Conservation (phyloP, 2,888 invertebrate species). For the Athalia rosae region DNA sequence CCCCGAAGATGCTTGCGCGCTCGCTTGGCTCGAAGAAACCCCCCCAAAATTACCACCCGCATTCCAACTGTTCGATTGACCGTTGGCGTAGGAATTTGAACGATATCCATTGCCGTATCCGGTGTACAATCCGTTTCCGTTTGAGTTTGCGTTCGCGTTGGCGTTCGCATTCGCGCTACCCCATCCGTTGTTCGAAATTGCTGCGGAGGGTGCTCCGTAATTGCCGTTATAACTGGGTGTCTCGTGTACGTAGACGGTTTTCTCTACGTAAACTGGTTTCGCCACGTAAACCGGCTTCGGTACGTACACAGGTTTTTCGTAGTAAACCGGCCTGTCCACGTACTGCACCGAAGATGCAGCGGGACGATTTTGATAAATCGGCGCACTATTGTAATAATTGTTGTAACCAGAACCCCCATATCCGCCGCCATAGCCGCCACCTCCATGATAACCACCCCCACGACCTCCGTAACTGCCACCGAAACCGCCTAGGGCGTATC, state of each 20-base stretch:
- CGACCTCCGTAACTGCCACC: constrained; percentile 44
- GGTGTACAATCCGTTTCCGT: not conserved
- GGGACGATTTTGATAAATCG: constrained; percentile 47
- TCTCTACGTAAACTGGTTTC: constrained; percentile 46
- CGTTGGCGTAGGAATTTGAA: constrained; percentile 47
- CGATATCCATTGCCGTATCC: constrained; percentile 11
- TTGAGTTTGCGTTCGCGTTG: not conserved
- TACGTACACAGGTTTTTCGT: constrained; percentile 46
- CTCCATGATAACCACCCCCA: not conserved
- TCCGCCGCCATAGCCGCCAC: constrained; percentile 31
- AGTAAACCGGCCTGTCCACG: constrained; percentile 46
- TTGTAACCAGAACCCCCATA: constrained; percentile 26
- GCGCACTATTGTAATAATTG: not conserved
- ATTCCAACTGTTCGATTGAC: constrained; percentile 49
- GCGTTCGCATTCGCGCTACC: not conserved
- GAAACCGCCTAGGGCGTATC: constrained; percentile 11
- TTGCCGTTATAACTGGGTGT: constrained; percentile 22
- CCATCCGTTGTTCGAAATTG: constrained; percentile 12
- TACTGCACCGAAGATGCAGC: constrained; percentile 29
- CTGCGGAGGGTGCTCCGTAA: constrained; percentile 6
- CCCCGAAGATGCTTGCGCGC: constrained; percentile 27
- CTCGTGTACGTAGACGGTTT: constrained; percentile 43
- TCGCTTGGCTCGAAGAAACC: constrained; percentile 44
- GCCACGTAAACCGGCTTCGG: constrained; percentile 42
- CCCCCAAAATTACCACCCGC: constrained; percentile 43